Percentiles rank a stretch among this genome's conserved stretches.
These are phyloP conservation scores for Diachasma alloeum DNA, from an alignment of 1,140 invertebrate genomes.

Conservation along the genomic window DNA sequence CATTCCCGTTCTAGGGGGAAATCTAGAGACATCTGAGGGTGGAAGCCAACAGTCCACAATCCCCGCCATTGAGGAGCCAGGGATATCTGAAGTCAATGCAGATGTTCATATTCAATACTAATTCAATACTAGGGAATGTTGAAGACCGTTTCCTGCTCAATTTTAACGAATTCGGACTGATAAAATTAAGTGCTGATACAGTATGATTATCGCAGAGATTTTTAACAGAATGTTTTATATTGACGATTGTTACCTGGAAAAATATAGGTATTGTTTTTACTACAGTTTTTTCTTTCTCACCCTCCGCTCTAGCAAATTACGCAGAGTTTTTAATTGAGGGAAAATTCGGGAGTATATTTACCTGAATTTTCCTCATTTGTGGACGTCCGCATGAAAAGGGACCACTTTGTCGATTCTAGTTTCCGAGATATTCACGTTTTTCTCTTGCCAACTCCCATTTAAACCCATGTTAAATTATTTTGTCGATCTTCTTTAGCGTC, in stretches of 20 bases:
- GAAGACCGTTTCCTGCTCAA: not conserved
- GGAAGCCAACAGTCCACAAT: conserved; percentile 48
- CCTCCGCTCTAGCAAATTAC: no score
- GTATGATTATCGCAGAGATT: not conserved
- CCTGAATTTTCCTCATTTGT: no score
- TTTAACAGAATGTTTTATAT: not conserved
- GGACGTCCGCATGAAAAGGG: no score
- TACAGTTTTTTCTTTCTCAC: not conserved
- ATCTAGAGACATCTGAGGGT: not conserved
- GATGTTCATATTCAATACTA: conserved; percentile 8
- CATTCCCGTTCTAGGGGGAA: conserved; percentile 25
- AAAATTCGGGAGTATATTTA: no score
- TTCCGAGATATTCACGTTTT: no score
- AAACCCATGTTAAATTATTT: no score
- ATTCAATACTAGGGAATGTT: no score
- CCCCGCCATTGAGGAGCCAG: conserved; percentile 47
- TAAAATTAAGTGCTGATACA: not conserved
- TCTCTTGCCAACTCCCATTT: no score
- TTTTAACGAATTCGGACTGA: not conserved
- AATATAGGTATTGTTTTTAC: not conserved
- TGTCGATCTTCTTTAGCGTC: no score
- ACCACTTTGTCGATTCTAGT: no score
- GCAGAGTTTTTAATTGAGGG: no score
- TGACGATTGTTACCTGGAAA: not conserved
- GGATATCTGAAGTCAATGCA: conserved; percentile 34